Evolutionary conservation across 2,888 invertebrate genomes (phyloP), one percentile per base, ranked within the genome.

Genomic region (Diaprepes abbreviatus): DNA sequence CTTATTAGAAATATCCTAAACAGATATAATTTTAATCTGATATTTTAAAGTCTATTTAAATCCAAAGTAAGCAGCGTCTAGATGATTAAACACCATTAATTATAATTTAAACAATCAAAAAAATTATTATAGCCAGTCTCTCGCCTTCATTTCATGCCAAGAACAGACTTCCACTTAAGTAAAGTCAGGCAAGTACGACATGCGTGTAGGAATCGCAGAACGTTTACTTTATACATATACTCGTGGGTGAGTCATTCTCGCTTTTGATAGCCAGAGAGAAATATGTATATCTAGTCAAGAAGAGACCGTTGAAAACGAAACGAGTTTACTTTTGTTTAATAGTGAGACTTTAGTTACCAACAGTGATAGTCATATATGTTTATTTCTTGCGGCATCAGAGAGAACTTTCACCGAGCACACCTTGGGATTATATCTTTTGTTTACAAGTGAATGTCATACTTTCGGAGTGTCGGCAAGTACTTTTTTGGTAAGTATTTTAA

Each of bases 331-430:
- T 50, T 50, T 50, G 48, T 50, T 50, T 50, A 50, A 9, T 43
- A 43, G 48, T 50, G 28, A 50, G 48, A 28, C 14, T 50, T 50
- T 50, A 50, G 48, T 50, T 50, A 50, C 48, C 48, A 50, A 31
- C 48, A 28, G 63, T 52, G 60, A 50, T 60, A 59, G 59, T 60
- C 24, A 24, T 43, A 31, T 48, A 33, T 60, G 43, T 60, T 48
- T 50, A 36, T 35, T 48, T 48, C 63, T 40, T 12, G 38, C 63
- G 63, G 38, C 52, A 17, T 63, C 38, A 21, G 28, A 50, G 28
- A 50, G 40, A 38, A 63, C 63, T 63, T 63, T 63, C 63, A 50
- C 63, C 52, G 38, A 63, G 36, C 24, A 63, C 38, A 36, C 55
- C 55, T 55, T 55, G 54, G 55, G 35, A 36, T 19, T 21, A 35